Percentiles rank a stretch among this genome's conserved stretches.
phyloP scores from a whole-genome alignment of 2,797 vertebrate genomes.

The Acrocephalus scirpaceus region DNA sequence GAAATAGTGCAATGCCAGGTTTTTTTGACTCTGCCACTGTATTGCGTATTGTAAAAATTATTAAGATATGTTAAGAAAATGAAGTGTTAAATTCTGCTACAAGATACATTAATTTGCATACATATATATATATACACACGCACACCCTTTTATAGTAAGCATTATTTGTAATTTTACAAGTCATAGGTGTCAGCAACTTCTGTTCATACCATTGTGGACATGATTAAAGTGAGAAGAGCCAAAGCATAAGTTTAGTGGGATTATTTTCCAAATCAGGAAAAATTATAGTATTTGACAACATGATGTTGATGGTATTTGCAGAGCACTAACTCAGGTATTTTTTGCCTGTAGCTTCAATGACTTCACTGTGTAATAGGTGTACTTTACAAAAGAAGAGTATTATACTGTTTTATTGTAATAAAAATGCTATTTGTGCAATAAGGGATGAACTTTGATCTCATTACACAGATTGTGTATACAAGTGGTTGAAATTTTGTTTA shows the following conservation, averaged over 20 bases:
- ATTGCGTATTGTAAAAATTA: background rate
- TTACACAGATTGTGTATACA: background rate
- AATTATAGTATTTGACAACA: background rate
- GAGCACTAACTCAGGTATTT: background rate
- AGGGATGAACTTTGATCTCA: background rate
- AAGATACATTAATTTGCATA: background rate
- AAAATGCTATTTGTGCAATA: constrained; percentile 12
- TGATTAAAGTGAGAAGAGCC: background rate
- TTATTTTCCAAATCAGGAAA: background rate
- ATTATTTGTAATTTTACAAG: background rate
- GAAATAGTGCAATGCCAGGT: background rate
- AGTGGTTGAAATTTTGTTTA: background rate
- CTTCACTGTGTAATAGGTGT: background rate
- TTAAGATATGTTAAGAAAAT: background rate
- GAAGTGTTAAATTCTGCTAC: background rate
- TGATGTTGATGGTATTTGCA: background rate
- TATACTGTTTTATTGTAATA: background rate
- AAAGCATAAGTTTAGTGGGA: background rate
- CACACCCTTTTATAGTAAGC: background rate
- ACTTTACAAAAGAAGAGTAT: background rate
- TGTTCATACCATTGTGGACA: background rate
- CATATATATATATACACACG: too few relatives aligned
- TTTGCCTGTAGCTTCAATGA: background rate
- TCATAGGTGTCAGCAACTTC: background rate
- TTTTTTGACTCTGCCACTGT: background rate